Evolutionary conservation across 2,888 invertebrate species (phyloP).

Genomic region (Auanema sp.): DNA sequence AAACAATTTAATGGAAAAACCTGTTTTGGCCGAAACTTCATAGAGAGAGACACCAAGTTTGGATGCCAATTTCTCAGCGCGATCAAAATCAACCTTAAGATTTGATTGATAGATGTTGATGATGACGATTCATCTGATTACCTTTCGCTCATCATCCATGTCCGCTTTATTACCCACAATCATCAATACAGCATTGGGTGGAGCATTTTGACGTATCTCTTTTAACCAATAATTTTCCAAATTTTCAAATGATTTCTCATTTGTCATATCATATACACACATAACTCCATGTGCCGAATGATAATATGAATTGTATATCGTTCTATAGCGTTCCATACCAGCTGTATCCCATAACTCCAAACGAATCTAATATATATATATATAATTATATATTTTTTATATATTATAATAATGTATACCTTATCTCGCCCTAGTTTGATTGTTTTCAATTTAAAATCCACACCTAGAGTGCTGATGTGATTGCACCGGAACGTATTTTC

Average conservation of each 20-base stretch:
- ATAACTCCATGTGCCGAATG: constrained; percentile 65
- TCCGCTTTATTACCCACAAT: constrained; percentile 65
- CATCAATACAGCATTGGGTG: constrained; percentile 63
- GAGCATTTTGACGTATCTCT: constrained; percentile 62
- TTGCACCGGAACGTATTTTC: constrained; percentile 60
- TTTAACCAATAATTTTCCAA: constrained; percentile 64
- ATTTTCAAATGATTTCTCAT: constrained; percentile 61
- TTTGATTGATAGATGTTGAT: not conserved
- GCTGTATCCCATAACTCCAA: constrained; percentile 62
- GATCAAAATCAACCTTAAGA: constrained; percentile 59
- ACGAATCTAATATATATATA: constrained; percentile 40
- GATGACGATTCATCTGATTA: constrained; percentile 6
- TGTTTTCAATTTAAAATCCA: constrained; percentile 64
- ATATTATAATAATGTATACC: constrained; percentile 20
- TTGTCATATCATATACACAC: constrained; percentile 64
- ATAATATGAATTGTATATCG: constrained; percentile 64
- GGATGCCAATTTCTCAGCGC: constrained; percentile 61
- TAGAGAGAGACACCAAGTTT: constrained; percentile 63
- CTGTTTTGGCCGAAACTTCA: constrained; percentile 64
- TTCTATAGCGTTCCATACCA: constrained; percentile 62
- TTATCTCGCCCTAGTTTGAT: constrained; percentile 63
- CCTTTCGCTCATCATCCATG: constrained; percentile 57
- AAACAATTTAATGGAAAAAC: constrained; percentile 19
- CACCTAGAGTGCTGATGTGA: constrained; percentile 63
- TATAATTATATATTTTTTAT: too few species aligned